Evolutionary conservation across 2,113 vertebrate species (phyloP).

Genomic region (Saguinus midas): DNA sequence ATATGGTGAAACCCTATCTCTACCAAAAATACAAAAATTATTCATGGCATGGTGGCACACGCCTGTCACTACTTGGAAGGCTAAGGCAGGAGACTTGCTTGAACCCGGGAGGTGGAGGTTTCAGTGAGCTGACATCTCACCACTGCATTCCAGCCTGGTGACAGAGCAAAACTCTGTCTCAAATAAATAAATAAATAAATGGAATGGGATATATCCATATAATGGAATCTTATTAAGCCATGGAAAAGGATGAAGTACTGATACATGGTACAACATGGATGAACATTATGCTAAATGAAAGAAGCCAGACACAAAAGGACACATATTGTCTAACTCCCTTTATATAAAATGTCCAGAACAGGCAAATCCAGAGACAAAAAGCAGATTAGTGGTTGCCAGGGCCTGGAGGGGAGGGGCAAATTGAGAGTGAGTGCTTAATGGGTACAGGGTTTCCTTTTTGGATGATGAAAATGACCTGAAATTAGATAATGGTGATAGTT

Average conservation of each 20-base stretch:
- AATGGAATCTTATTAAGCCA: background rate
- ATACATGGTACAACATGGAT: background rate
- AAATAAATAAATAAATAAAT: background rate
- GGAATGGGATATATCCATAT: background rate
- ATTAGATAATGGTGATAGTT: background rate
- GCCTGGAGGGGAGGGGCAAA: background rate
- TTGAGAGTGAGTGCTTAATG: background rate
- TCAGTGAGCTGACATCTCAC: too few relatives aligned
- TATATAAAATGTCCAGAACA: background rate
- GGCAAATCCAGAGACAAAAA: conserved; percentile 21
- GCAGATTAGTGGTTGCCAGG: background rate
- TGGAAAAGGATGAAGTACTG: background rate
- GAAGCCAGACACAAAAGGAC: background rate
- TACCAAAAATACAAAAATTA: too few relatives aligned
- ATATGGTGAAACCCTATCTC: too few relatives aligned
- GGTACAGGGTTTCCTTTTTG: background rate
- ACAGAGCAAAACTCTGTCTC: too few relatives aligned
- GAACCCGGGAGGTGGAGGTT: too few relatives aligned
- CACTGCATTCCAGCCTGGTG: too few relatives aligned
- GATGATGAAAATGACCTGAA: background rate
- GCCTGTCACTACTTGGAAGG: too few relatives aligned
- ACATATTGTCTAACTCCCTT: background rate
- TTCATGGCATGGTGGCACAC: fast-evolving
- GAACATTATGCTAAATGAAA: background rate
- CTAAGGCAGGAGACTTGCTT: too few relatives aligned